These are phyloP conservation scores for Ormyrus rosae DNA, from an alignment of 2,888 invertebrate species.

Conservation along the genomic window DNA sequence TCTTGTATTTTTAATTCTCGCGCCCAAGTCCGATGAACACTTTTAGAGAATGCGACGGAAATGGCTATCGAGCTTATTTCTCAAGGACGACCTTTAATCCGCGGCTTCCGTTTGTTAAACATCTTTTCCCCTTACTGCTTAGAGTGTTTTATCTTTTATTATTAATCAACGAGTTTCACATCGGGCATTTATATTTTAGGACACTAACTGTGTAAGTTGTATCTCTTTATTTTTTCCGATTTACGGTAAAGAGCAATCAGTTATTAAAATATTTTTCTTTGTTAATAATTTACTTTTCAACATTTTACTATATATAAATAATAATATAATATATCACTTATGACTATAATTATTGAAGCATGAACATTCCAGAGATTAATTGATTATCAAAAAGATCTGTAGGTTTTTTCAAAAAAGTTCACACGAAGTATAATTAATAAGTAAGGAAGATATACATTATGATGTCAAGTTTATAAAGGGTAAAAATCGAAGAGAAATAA, in stretches of 20 bases:
- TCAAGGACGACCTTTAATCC: conserved; percentile 37
- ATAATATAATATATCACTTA: too few species aligned
- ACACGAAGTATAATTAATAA: conserved; percentile 22
- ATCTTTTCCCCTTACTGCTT: too few species aligned
- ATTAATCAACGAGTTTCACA: too few species aligned
- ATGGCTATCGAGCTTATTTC: conserved; percentile 19
- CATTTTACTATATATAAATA: too few species aligned
- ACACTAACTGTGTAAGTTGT: too few species aligned
- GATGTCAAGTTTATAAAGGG: conserved; percentile 26
- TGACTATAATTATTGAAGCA: neutral
- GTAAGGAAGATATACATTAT: conserved; percentile 23
- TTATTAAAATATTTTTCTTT: too few species aligned
- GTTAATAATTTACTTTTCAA: too few species aligned
- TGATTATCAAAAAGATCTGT: conserved; percentile 8
- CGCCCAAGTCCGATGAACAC: neutral
- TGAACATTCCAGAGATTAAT: conserved; percentile 26
- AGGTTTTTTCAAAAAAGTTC: neutral
- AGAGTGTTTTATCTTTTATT: too few species aligned
- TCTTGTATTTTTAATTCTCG: conserved; percentile 62
- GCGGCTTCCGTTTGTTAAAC: conserved; percentile 11
- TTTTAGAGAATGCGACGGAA: conserved; percentile 26
- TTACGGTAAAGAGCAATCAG: too few species aligned
- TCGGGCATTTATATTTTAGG: too few species aligned
- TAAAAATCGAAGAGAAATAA: conserved; percentile 10
- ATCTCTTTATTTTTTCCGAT: too few species aligned